phyloP scores from a whole-genome alignment of 1,140 invertebrate species.

The Pogonomyrmex californicus region DNA sequence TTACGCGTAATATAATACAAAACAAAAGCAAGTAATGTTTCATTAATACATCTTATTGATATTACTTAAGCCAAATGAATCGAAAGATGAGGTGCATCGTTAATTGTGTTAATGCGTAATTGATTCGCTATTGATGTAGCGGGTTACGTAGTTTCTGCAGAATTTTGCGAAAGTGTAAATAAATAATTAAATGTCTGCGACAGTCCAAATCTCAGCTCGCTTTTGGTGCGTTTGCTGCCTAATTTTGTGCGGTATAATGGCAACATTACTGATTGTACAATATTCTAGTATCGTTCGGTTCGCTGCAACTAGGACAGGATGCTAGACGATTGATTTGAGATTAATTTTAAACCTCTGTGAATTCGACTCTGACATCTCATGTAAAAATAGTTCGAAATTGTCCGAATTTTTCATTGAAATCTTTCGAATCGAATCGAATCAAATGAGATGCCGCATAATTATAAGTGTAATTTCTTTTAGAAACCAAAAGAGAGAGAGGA shows the following conservation, averaged over 20 bases:
- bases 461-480: not conserved
- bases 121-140: not conserved
- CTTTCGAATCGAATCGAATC: slow-evolving; percentile 24
- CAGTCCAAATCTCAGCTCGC: not conserved
- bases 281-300: not conserved
- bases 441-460: not conserved
- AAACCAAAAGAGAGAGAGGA: not conserved
- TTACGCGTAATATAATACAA: not conserved
- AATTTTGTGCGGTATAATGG: not conserved
- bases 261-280: not conserved
- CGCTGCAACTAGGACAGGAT: not conserved
- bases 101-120: not conserved
- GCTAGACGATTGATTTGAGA: slow-evolving; percentile 27
- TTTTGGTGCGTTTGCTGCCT: not conserved
- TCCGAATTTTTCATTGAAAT: not conserved
- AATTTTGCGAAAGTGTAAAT: not conserved
- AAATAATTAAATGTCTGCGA: not conserved
- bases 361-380: not conserved
- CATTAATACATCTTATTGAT: not conserved
- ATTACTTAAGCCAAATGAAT: not conserved
- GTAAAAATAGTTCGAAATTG: slow-evolving; percentile 11
- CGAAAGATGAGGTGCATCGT: not conserved
- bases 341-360: slow-evolving; percentile 34
- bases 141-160: not conserved
- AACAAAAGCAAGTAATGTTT: not conserved